Conservation (phyloP, 2,797 vertebrate genomes). For the Cuculus canorus region DNA sequence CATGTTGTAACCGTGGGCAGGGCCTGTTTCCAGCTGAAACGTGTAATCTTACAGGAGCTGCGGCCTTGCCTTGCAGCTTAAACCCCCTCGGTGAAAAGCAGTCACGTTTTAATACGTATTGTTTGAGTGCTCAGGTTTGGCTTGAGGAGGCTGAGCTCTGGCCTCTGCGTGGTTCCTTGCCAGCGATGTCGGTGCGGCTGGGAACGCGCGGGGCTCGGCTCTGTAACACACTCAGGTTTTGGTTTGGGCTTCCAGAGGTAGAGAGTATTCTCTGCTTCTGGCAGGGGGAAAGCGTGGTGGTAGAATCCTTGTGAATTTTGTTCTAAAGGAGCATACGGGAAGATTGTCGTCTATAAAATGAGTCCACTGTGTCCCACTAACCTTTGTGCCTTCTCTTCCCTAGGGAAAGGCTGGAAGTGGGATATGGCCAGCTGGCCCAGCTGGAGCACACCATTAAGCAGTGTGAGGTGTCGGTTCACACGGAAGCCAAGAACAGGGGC, state of each 20-base stretch:
- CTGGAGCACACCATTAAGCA: conserved; percentile 82
- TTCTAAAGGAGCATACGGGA: background rate
- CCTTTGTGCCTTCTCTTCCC: background rate
- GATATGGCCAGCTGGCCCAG: conserved; percentile 83
- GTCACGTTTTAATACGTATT: background rate
- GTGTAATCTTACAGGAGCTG: background rate
- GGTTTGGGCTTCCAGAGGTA: background rate
- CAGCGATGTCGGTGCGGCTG: background rate
- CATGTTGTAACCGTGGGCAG: background rate
- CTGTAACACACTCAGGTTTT: background rate
- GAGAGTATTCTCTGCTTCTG: background rate
- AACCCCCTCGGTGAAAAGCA: background rate
- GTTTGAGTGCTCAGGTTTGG: background rate
- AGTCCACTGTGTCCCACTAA: background rate
- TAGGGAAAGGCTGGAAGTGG: conserved; percentile 85
- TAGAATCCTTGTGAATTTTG: background rate
- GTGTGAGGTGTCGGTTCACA: conserved; percentile 70
- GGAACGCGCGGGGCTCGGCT: background rate
- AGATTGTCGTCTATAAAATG: accelerated
- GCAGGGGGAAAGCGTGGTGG: background rate
- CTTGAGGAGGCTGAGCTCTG: background rate
- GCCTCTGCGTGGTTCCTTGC: background rate
- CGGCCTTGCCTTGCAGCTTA: background rate
- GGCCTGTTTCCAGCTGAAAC: background rate
- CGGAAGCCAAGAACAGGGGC: conserved; percentile 61